These are phyloP conservation scores for Aptenodytes forsteri DNA, from an alignment of 2,113 vertebrate species.

Conservation along the genomic window DNA sequence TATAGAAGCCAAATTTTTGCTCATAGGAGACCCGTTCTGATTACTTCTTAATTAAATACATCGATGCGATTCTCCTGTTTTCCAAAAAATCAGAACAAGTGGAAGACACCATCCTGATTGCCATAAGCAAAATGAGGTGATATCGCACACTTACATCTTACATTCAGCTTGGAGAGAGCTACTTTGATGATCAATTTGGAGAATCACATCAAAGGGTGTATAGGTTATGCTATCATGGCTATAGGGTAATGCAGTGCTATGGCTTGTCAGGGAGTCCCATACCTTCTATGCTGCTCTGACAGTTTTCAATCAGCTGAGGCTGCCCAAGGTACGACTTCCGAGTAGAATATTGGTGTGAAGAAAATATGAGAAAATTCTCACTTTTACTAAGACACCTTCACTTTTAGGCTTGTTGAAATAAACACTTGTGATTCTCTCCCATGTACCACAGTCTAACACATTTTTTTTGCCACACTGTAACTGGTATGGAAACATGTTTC, in stretches of 20 bases:
- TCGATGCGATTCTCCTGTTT: background rate
- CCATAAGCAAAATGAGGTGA: background rate
- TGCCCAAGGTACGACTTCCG: background rate
- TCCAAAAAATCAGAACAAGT: background rate
- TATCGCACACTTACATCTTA: background rate
- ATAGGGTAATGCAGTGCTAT: background rate
- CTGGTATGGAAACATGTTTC: background rate
- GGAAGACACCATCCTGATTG: background rate
- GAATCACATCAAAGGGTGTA: background rate
- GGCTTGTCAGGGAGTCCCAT: background rate
- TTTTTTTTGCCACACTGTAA: background rate
- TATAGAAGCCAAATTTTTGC: background rate
- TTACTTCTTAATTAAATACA: background rate
- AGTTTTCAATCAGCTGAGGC: background rate
- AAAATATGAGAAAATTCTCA: background rate
- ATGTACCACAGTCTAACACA: background rate
- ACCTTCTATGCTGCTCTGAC: accelerated
- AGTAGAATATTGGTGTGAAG: background rate
- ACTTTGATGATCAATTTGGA: background rate
- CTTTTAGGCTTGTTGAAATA: background rate
- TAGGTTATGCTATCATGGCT: accelerated
- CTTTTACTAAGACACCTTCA: background rate
- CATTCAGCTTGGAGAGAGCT: background rate
- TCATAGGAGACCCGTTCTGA: background rate
- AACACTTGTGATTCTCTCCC: background rate